These are phyloP conservation scores for Apodemia hepburni DNA, from an alignment of 2,888 invertebrate genomes.

Conservation along the genomic window DNA sequence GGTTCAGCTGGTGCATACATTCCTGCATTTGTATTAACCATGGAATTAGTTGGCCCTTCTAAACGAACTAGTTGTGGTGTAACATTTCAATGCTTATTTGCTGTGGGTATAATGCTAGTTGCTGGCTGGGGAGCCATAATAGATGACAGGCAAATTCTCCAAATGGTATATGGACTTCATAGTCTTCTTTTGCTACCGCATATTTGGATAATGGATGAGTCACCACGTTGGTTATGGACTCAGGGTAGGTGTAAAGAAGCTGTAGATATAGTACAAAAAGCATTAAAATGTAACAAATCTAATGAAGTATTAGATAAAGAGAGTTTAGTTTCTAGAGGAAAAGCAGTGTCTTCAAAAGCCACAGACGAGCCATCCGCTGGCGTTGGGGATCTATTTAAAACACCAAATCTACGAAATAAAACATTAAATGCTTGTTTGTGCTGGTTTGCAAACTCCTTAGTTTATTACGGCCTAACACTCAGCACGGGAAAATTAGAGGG, in stretches of 20 bases:
- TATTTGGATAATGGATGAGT: constrained; percentile 95
- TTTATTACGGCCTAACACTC: constrained; percentile 91
- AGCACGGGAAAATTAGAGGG: constrained; percentile 90
- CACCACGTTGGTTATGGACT: constrained; percentile 93
- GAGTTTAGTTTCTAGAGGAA: constrained; percentile 82
- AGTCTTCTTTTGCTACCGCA: constrained; percentile 86
- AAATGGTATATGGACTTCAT: constrained; percentile 89
- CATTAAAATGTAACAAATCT: constrained; percentile 86
- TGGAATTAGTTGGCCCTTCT: constrained; percentile 91
- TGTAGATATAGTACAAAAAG: constrained; percentile 86
- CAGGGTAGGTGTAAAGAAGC: constrained; percentile 88
- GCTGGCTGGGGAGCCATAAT: constrained; percentile 91
- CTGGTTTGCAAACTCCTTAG: constrained; percentile 94
- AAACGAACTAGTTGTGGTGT: constrained; percentile 90
- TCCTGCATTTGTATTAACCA: constrained; percentile 84
- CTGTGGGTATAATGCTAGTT: constrained; percentile 89
- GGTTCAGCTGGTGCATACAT: constrained; percentile 90
- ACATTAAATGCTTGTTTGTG: constrained; percentile 90
- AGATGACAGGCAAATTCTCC: constrained; percentile 86
- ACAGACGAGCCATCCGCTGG: constrained; percentile 72
- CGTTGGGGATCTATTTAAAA: constrained; percentile 87
- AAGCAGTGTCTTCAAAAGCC: constrained; percentile 63
- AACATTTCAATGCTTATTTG: constrained; percentile 89
- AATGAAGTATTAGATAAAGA: constrained; percentile 82
- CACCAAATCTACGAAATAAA: constrained; percentile 88